phyloP scores from a whole-genome alignment of 2,888 invertebrate genomes.

The Herminia tarsipennalis region DNA sequence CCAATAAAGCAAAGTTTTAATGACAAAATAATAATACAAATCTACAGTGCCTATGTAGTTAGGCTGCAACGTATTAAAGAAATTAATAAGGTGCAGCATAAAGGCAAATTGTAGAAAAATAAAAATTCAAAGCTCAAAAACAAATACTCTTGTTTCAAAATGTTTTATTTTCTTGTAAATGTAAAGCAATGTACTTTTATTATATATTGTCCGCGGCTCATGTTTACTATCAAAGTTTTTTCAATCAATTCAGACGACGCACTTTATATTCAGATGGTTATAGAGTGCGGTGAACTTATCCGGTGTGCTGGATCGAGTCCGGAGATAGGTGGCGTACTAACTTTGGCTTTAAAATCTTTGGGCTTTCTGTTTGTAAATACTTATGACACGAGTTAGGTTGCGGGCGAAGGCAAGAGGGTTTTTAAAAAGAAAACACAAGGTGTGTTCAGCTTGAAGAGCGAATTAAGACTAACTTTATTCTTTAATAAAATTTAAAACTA shows the following conservation, averaged over 20 bases:
- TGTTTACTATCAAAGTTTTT: constrained; percentile 55
- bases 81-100: no score
- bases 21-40: no score
- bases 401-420: no score
- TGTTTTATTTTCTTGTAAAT: constrained; percentile 7
- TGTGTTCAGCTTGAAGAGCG: no score
- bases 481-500: no score
- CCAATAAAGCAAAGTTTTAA: no score
- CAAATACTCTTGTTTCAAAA: neutral
- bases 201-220: constrained; percentile 22
- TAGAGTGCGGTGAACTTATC: constrained; percentile 62
- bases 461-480: no score
- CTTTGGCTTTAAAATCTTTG: constrained; percentile 31
- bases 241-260: constrained; percentile 68
- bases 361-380: constrained; percentile 19
- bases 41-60: no score
- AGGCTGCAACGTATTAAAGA: no score
- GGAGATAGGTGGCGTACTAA: constrained; percentile 44
- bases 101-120: no score
- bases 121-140: no score
- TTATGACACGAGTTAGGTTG: constrained; percentile 19
- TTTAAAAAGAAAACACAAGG: no score
- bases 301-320: constrained; percentile 41
- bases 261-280: constrained; percentile 72
- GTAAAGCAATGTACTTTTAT: constrained; percentile 26